Percentiles rank a stretch among this genome's conserved stretches.
These are phyloP conservation scores for Epizoanthus ramosus DNA, from an alignment of 92 coral and sea anemone genomes.

Conservation along the genomic window DNA sequence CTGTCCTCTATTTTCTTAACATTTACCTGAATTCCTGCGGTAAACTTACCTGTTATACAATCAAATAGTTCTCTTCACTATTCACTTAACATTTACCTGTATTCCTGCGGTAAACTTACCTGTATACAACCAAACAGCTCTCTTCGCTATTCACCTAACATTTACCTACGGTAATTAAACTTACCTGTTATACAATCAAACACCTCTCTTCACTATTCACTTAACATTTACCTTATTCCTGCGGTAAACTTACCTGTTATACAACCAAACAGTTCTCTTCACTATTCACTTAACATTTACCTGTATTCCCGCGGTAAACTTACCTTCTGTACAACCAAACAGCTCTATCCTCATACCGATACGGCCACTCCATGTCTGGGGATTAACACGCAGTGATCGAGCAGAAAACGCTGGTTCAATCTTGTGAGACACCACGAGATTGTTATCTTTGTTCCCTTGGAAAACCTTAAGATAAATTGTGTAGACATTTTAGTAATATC, in stretches of 20 bases:
- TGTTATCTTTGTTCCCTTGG: slow-evolving; percentile 9
- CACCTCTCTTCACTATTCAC: not conserved
- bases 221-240: not conserved
- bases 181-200: slow-evolving; percentile 20
- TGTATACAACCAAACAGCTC: not conserved
- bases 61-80: too few relatives aligned
- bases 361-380: slow-evolving; percentile 17
- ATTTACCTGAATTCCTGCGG: too few relatives aligned
- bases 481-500: too few relatives aligned
- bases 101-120: not conserved
- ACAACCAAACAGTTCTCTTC: not conserved
- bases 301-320: too few relatives aligned
- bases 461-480: not conserved
- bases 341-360: slow-evolving; percentile 30
- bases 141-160: not conserved
- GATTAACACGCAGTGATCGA: slow-evolving; percentile 17
- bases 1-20: too few relatives aligned
- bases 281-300: not conserved
- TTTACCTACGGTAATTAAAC: too few relatives aligned
- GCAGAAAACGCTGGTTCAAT: slow-evolving; percentile 17
- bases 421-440: not conserved
- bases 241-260: not conserved
- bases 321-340: slow-evolving; percentile 29
- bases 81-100: too few relatives aligned
- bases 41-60: too few relatives aligned